Percentiles rank a stretch among this genome's conserved stretches.
These are phyloP conservation scores for Drosophila arizonae DNA, from an alignment of 1,140 invertebrate genomes.

Conservation along the genomic window DNA sequence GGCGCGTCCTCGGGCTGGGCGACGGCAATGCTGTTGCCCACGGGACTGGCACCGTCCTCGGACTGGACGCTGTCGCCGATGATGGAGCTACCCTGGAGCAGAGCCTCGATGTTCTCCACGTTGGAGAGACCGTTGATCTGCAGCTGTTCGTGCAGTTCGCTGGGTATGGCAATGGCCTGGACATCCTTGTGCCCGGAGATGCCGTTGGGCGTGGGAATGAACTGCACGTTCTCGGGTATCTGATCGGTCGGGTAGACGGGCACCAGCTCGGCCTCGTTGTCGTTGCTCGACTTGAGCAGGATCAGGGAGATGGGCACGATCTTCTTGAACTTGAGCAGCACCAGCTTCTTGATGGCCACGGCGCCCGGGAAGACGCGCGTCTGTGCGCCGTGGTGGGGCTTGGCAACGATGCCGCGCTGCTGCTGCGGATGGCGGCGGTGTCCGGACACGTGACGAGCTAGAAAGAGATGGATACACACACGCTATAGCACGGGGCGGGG, in stretches of 20 bases:
- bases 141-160: constrained; percentile 74
- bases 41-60: constrained; percentile 10
- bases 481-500: too few relatives aligned
- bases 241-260: constrained; percentile 78
- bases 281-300: constrained; percentile 72
- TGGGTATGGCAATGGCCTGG: constrained; percentile 78
- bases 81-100: constrained; percentile 72
- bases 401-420: constrained; percentile 56
- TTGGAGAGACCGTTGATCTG: constrained; percentile 73
- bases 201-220: constrained; percentile 78
- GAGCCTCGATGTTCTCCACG: constrained; percentile 73
- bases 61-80: constrained; percentile 26
- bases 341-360: constrained; percentile 78
- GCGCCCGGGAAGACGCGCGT: constrained; percentile 75
- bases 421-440: constrained; percentile 38
- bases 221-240: constrained; percentile 77
- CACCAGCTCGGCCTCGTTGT: constrained; percentile 77
- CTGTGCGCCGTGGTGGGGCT: constrained; percentile 63
- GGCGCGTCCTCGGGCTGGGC: constrained; percentile 66
- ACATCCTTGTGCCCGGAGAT: constrained; percentile 79
- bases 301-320: constrained; percentile 78
- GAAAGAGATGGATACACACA: background rate
- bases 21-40: constrained; percentile 67
- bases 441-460: constrained; percentile 62
- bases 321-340: constrained; percentile 78